phyloP scores from a whole-genome alignment of 2,888 invertebrate species.

The Thereva nobilitata region DNA sequence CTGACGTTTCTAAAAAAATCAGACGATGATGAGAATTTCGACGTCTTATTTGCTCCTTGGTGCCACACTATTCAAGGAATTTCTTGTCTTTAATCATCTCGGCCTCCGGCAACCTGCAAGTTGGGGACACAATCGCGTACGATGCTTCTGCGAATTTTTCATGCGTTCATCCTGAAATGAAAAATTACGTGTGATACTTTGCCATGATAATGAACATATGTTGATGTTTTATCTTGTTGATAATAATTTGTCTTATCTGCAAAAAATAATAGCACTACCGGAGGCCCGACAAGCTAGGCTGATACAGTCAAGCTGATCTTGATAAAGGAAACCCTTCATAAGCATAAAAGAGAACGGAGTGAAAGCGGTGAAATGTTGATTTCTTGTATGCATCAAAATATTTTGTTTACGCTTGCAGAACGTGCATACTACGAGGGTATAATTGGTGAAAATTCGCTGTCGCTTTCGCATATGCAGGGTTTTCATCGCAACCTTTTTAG shows the following conservation, averaged over 20 bases:
- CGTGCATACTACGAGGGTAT: too few relatives aligned
- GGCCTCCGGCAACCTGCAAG: constrained; percentile 9
- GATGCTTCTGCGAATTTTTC: neutral
- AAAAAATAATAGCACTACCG: neutral
- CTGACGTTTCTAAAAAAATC: neutral
- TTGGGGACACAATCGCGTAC: constrained; percentile 15
- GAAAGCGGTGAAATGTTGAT: too few relatives aligned
- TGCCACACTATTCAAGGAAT: constrained; percentile 25
- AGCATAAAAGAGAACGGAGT: neutral
- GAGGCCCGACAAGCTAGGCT: neutral
- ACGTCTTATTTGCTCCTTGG: constrained; percentile 28
- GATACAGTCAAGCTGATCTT: neutral
- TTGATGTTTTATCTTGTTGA: constrained; percentile 14
- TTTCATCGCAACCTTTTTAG: too few relatives aligned
- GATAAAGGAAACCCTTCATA: neutral
- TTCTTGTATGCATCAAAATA: too few relatives aligned
- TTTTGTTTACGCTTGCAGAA: too few relatives aligned
- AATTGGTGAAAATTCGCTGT: too few relatives aligned
- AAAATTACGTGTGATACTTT: constrained; percentile 29
- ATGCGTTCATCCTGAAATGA: constrained; percentile 25
- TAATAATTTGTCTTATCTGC: constrained; percentile 14
- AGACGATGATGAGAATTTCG: neutral
- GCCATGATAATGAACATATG: constrained; percentile 32
- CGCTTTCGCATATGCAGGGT: too few relatives aligned
- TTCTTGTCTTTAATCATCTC: constrained; percentile 30